Base-by-base conservation (phyloP, 1,140 invertebrate species). In the Apis cerana region DNA sequence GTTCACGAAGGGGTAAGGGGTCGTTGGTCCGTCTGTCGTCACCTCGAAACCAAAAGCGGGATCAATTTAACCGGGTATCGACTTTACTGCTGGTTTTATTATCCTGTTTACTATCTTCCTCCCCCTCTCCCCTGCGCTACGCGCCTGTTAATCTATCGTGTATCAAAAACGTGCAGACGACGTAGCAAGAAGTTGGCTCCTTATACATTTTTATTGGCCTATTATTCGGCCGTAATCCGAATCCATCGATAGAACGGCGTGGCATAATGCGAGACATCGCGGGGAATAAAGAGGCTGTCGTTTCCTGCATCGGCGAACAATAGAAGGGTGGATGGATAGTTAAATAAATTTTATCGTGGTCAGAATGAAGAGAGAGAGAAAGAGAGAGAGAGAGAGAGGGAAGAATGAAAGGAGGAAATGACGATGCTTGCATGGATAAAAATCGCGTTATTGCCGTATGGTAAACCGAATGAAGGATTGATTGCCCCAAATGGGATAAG, bases 11-110 rank as follows among this genome's bases (percentile, higher is more conserved):
- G 76, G 62, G 58, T 43, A 43, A 33, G 76, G 72, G 48, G 50
- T 74, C 70, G 58, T 61, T 72, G 82, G 64, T 77, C 78, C 85
- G 86, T 88, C 87, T 84, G 87, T 84, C 84, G 88, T 86, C 84
- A 88, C 69, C 85, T 87, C 68, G 65, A 78, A 85, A 61, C 75
- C 82, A 81, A 89, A 84, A 79, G 58, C 74, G 48, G 84, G 80
- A 89, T 84, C 84, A 81, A 88, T 89, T 88, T 83, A 43, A 85
- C 80, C 76, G 82, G 75, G 87, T 86, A 88, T 88, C 87, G 87
- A 84, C 76, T 72, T 88, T 78, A 88, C 85, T 76, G 77, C 61
- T 7, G 56, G 75, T 89, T 89, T 89, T 88, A 88, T 88, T 88
- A 85, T 83, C 80, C 80, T 81, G 86, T 88, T 88, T 84, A 89